Conservation (phyloP, 2,113 vertebrate species). For the Cnemophilus loriae region DNA sequence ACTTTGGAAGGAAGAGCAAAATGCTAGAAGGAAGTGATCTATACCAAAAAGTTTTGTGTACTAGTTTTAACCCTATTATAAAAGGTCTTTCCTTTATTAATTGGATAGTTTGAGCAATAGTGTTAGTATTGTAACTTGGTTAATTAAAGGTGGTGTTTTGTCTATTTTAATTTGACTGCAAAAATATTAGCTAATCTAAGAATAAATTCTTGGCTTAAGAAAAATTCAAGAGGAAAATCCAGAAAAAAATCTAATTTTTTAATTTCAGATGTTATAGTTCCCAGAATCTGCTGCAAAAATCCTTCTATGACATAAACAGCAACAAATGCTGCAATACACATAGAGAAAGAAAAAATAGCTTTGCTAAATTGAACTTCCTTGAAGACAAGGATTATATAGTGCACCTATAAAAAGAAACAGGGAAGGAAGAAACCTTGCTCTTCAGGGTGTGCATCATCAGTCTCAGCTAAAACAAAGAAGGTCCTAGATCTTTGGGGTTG, state of each 20-base stretch:
- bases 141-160: not conserved
- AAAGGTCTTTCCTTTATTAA: not conserved
- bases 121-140: not conserved
- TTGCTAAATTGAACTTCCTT: not conserved
- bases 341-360: not conserved
- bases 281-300: not conserved
- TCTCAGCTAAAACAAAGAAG: not conserved
- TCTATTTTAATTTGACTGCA: not conserved
- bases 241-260: not conserved
- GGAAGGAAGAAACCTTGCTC: not conserved
- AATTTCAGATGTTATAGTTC: not conserved
- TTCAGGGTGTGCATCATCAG: not conserved
- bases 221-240: not conserved
- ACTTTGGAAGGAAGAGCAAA: not conserved
- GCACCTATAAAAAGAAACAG: not conserved
- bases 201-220: not conserved
- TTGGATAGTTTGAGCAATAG: not conserved
- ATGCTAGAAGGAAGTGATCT: not conserved
- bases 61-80: not conserved
- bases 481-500: not conserved
- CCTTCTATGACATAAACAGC: not conserved
- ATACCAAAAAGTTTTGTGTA: not conserved
- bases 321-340: not conserved
- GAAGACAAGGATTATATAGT: not conserved
- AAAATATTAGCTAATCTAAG: not conserved